Base-by-base conservation (phyloP, 2,888 invertebrate species). In the Hirtodrosophila cameraria region DNA sequence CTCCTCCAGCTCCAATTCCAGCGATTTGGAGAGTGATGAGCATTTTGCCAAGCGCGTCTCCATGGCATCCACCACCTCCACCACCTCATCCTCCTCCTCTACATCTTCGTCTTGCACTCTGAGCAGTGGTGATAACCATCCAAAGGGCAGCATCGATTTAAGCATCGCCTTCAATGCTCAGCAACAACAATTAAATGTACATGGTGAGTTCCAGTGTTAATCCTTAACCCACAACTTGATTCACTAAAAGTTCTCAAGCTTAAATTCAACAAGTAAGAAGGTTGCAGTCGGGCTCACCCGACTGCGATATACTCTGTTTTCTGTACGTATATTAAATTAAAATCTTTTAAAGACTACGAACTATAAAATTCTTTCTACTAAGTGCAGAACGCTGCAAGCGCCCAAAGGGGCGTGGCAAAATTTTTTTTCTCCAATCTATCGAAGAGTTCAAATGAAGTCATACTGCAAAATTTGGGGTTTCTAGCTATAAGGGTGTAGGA, bases 101-200 rank as follows among this genome's bases (percentile, higher is more conserved):
- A 35, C 13, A 8, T 41, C 46, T 15, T 33, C 33, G 8, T 41
- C 46, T 15, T 33, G 30, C 27, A 33, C 23, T n/a, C 28, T 36
- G 8, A 57, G 36, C 45, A 64, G 38, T n/a, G 54, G 12, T 4
- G 55, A 69, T n/a, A 33, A 9, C 1, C 33, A 18, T 36, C 38
- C 65, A 30, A 50, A 86, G 71, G 94, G 94, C 16, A 93, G 93
- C 2, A 92, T 94, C 75, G 94, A 94, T 79, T 90, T 94, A 78
- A 93, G 93, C 86, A 93, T 94, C 59, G 90, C 43, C 3, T 81
- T 68, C 41, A 54, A 92, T 31, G 91, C 92, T 16, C 92, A 92
- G 27, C 92, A 92, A 69, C 92, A 93, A 66, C 91, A 92, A 57
- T 93, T 94, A 87, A 93, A 94, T 91, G 93, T 94, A 82, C 94